Conservation (phyloP, 2,888 invertebrate species). For the Ellobium chinense region DNA sequence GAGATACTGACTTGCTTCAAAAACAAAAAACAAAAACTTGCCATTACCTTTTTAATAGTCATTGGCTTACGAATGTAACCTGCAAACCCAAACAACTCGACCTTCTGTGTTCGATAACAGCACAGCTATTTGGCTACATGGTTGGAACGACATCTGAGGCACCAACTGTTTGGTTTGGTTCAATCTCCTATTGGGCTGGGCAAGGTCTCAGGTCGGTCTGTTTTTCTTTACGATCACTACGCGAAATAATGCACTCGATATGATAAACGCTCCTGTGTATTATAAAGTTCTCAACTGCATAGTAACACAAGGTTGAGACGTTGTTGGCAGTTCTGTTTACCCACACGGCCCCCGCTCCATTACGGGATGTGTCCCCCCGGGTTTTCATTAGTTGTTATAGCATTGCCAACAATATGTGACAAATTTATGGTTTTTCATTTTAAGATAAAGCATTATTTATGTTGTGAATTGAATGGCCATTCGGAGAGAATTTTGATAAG, state of each 20-base stretch:
- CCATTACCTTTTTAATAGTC: too few species aligned
- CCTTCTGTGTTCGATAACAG: too few species aligned
- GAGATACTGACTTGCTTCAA: too few species aligned
- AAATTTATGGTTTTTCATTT: conserved; percentile 42
- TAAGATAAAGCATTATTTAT: conserved; percentile 41
- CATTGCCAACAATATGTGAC: conserved; percentile 27
- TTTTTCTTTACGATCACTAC: neutral
- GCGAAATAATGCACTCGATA: neutral
- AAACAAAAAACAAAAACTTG: too few species aligned
- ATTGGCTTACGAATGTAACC: too few species aligned
- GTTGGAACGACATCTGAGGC: too few species aligned
- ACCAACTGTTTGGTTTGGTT: too few species aligned
- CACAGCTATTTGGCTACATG: too few species aligned
- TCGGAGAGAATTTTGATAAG: conserved; percentile 31
- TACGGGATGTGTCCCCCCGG: neutral
- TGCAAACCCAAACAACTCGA: too few species aligned
- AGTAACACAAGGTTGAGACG: neutral
- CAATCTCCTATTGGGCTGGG: too few species aligned
- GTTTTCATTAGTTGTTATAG: conserved; percentile 29
- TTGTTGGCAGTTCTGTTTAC: conserved; percentile 11
- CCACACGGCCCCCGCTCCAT: neutral
- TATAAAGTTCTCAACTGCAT: neutral
- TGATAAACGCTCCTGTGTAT: conserved; percentile 13
- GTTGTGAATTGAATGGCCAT: conserved; percentile 30
- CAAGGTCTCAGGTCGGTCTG: neutral